phyloP scores from a whole-genome alignment of 2,113 vertebrate genomes.

The Trogon surrucura region DNA sequence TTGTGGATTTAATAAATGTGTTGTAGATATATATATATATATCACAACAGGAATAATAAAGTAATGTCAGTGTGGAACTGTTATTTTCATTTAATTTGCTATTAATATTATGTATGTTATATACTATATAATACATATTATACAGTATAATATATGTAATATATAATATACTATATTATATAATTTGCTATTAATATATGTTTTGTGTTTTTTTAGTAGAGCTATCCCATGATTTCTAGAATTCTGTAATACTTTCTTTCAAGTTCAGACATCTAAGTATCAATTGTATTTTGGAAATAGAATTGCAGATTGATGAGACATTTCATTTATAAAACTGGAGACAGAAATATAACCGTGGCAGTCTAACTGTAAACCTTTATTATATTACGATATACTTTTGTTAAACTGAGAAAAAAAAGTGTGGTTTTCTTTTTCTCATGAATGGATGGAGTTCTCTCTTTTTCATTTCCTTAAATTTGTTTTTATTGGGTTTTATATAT shows the following conservation, averaged over 20 bases:
- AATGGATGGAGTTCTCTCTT: fast-evolving
- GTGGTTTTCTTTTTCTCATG: not conserved
- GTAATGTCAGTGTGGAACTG: not conserved
- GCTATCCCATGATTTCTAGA: not conserved
- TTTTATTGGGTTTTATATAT: not conserved
- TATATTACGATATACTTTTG: not conserved
- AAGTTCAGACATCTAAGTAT: not conserved
- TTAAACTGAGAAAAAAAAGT: not conserved
- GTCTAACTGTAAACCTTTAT: not conserved
- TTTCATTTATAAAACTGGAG: not conserved
- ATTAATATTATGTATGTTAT: too few species aligned
- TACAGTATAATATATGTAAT: too few species aligned
- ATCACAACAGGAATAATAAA: not conserved
- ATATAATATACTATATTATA: too few species aligned
- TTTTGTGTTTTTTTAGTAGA: not conserved
- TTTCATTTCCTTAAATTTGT: not conserved
- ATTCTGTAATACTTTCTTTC: not conserved
- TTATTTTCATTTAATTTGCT: too few species aligned
- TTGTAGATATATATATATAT: not conserved
- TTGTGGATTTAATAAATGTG: not conserved
- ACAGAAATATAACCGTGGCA: not conserved
- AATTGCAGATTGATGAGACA: not conserved
- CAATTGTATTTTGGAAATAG: not conserved
- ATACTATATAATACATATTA: too few species aligned
- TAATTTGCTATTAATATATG: not conserved